phyloP scores from a whole-genome alignment of 2,888 invertebrate genomes.

The Cheilosia grossa region DNA sequence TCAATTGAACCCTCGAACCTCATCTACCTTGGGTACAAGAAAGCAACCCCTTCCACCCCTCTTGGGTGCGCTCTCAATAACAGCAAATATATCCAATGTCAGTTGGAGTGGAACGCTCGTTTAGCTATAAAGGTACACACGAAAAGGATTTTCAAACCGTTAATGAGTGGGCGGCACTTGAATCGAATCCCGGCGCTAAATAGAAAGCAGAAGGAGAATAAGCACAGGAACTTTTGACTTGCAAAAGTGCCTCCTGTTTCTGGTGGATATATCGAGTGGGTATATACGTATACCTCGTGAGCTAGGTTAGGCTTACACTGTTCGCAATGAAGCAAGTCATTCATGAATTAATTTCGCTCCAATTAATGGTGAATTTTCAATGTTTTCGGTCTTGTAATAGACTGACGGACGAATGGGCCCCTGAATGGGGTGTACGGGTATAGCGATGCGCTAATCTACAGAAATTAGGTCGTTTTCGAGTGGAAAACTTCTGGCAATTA shows the following conservation, averaged over 20 bases:
- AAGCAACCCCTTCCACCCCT: neutral
- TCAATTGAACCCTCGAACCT: constrained; percentile 32
- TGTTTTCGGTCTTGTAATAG: constrained; percentile 38
- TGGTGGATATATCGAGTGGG: constrained; percentile 18
- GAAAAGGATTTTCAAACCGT: constrained; percentile 41
- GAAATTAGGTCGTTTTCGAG: constrained; percentile 36
- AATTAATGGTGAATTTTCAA: constrained; percentile 53
- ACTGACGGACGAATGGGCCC: constrained; percentile 5
- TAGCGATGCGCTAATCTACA: neutral
- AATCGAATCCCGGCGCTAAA: neutral
- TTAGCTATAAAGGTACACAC: constrained; percentile 60
- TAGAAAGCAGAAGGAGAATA: neutral
- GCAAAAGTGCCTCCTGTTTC: constrained; percentile 25
- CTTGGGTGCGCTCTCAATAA: constrained; percentile 27
- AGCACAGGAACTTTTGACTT: constrained; percentile 2
- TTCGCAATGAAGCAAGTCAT: constrained; percentile 48
- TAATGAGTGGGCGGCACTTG: constrained; percentile 46
- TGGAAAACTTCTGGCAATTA: constrained; percentile 20
- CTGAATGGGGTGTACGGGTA: neutral
- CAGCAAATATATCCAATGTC: constrained; percentile 54
- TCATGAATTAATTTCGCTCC: constrained; percentile 64
- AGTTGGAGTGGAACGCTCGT: constrained; percentile 54
- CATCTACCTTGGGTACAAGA: neutral
- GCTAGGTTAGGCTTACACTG: constrained; percentile 26
- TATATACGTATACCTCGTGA: neutral